Evolutionary conservation across 2,113 vertebrate species (phyloP), one percentile per base, ranked within the genome.

Genomic region (Pipa parva): DNA sequence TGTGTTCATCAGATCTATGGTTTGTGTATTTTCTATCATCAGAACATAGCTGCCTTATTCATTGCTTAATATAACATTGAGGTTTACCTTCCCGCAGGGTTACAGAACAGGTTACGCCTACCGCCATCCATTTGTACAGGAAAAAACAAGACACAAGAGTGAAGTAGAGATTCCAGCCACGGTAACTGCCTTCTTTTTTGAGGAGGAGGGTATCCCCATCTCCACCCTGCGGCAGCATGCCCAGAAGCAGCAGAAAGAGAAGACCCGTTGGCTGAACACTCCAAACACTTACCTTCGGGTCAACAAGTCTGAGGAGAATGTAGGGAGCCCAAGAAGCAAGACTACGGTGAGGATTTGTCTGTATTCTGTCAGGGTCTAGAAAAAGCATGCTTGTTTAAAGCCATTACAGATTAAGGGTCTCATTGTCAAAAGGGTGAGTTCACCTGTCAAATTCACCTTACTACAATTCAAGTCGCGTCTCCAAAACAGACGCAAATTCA

Each of bases 211-310:
- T 0, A 58, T 83, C 0, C 88, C 88, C 0, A 73, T 83, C 1
- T 75, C 91, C 0, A 76, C 87, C 1, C 87, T 92, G 76, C 85
- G 92, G 21, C 93, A 91, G 11, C 92, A 95, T 0, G 87, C 91
- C 36, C 95, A 97, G 76, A 91, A 91, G 22, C 97, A 98, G 71
- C 97, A 98, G 84, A 94, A 95, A 77, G 96, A 99, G 82, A 95
- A 94, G 83, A 97, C 94, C 0, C 87, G 97, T 13, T 99, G 97
- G 97, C 92, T 99, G 71, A 98, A 99, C 83, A 97, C 96, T 0
- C 97, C 97, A 49, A 99, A 99, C 82, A 89, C 88, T 73, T 98
- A 98, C 85, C 87, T 93, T 72, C 90, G 93, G 63, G 90, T 98
- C 80, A 95, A 76, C 17, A 91, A 94, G 75, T 90, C 91, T 0